phyloP scores from a whole-genome alignment of 2,113 vertebrate genomes.

The Cichladusa arquata region DNA sequence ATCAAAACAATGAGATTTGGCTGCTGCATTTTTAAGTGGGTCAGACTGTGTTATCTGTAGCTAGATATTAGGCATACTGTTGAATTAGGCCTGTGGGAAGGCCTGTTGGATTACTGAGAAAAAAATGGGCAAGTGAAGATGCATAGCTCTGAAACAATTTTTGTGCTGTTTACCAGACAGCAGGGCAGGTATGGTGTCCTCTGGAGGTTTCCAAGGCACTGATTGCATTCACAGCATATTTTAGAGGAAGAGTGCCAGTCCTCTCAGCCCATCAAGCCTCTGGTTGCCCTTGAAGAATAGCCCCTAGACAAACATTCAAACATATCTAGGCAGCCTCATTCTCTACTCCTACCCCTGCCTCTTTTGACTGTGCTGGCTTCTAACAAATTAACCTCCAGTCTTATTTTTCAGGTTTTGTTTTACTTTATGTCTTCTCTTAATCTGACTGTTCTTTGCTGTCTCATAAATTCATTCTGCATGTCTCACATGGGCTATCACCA shows the following conservation, averaged over 20 bases:
- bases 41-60: not conserved
- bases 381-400: not conserved
- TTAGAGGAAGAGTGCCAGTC: not conserved
- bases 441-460: not conserved
- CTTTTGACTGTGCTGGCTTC: not conserved
- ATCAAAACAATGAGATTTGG: not conserved
- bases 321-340: not conserved
- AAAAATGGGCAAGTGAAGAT: not conserved
- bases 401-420: not conserved
- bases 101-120: not conserved
- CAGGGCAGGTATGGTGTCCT: not conserved
- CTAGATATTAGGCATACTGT: not conserved
- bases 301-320: too few species aligned
- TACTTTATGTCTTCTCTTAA: not conserved
- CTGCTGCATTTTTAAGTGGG: not conserved
- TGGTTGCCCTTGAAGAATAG: not conserved
- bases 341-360: not conserved
- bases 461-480: not conserved
- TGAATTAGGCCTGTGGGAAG: not conserved
- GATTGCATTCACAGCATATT: not conserved
- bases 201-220: not conserved
- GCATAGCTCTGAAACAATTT: not conserved
- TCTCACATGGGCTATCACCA: not conserved
- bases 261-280: not conserved
- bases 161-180: not conserved